Percentiles rank a stretch among this genome's conserved stretches.
Evolutionary conservation across 1,140 invertebrate genomes (phyloP).

Genomic region (Cardiocondyla obscurior): DNA sequence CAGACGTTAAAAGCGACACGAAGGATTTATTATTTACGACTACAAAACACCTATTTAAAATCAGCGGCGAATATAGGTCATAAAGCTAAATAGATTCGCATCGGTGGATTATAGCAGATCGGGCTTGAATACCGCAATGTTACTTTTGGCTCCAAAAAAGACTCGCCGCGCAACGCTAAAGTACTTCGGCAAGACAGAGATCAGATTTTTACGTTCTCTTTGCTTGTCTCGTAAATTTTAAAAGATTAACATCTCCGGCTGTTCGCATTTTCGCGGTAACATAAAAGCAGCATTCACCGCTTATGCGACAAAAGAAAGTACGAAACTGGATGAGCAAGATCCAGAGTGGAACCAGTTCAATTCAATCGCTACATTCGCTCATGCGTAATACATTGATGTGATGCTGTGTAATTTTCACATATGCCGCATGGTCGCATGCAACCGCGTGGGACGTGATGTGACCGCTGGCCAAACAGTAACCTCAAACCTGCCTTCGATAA

Average conservation of each 20-base stretch:
- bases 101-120: background rate
- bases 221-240: background rate
- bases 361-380: no score
- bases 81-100: slow-evolving; percentile 7
- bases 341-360: no score
- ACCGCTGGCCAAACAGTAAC: no score
- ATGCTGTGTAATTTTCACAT: no score
- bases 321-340: background rate
- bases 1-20: background rate
- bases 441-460: no score
- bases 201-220: background rate
- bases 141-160: background rate
- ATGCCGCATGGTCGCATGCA: no score
- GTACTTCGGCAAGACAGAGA: background rate
- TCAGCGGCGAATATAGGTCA: slow-evolving; percentile 10
- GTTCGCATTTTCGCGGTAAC: background rate
- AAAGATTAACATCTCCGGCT: slow-evolving; percentile 5
- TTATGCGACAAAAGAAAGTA: slow-evolving; percentile 29
- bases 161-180: background rate
- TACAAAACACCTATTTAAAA: slow-evolving; percentile 56
- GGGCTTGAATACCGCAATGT: background rate
- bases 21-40: slow-evolving; percentile 62
- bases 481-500: no score
- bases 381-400: no score
- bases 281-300: background rate